Percentiles rank a stretch among this genome's conserved stretches.
These are phyloP conservation scores for Edolisoma coerulescens DNA, from an alignment of 2,113 vertebrate genomes.

Conservation along the genomic window DNA sequence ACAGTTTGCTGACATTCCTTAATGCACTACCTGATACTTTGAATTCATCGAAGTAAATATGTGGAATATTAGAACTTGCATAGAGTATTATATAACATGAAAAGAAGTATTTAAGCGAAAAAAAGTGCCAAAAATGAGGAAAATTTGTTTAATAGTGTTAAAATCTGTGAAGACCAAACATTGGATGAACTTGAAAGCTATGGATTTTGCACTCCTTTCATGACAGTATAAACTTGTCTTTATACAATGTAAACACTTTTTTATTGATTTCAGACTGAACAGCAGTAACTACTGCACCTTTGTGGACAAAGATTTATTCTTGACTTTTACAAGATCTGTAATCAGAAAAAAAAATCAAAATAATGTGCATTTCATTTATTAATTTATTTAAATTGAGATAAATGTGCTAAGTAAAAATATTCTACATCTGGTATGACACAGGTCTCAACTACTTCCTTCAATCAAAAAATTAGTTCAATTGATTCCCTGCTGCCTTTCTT, in stretches of 20 bases:
- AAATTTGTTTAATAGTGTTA: background rate
- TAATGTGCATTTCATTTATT: background rate
- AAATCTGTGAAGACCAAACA: background rate
- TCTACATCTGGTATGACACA: background rate
- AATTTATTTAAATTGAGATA: background rate
- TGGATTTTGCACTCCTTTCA: background rate
- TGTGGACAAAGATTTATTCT: background rate
- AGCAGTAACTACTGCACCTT: background rate
- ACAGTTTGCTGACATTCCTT: background rate
- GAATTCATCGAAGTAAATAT: background rate
- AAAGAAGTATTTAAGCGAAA: background rate
- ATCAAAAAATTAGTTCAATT: background rate
- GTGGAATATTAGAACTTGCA: background rate
- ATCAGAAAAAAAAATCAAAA: background rate
- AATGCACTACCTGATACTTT: background rate
- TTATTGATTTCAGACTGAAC: background rate
- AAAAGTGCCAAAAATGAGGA: background rate
- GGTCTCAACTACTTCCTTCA: background rate
- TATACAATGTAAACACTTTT: background rate
- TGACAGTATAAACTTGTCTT: background rate
- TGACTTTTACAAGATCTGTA: background rate
- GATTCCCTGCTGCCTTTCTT: background rate
- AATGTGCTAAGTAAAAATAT: background rate
- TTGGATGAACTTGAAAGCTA: background rate
- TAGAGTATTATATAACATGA: background rate